Conservation (phyloP, 2,888 invertebrate genomes). For the Dioctria linearis region DNA sequence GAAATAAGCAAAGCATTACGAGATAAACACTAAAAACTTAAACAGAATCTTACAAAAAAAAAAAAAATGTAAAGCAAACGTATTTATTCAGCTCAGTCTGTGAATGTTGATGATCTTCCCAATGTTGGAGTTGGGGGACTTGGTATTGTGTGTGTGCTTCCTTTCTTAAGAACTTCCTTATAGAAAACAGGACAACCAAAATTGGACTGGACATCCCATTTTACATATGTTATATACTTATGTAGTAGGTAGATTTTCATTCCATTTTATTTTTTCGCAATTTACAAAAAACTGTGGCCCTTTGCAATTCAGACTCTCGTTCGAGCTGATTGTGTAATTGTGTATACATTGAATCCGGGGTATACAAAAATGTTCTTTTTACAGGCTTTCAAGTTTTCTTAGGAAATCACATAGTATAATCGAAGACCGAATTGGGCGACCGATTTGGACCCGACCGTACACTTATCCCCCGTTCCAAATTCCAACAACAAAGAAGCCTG, state of each 20-base stretch:
- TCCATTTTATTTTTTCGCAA: conserved; percentile 3
- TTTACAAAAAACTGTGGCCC: conserved; percentile 34
- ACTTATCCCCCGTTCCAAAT: too few species aligned
- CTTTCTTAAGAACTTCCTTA: conserved; percentile 5
- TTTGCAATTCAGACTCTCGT: conserved; percentile 35
- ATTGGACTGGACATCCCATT: conserved; percentile 5
- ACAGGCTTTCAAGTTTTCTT: conserved; percentile 36
- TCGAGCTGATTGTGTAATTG: conserved; percentile 29
- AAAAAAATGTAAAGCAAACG: conserved; percentile 24
- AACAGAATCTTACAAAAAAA: conserved; percentile 15
- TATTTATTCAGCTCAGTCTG: conserved; percentile 28
- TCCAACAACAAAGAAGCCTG: not conserved
- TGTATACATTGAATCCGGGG: conserved; percentile 21
- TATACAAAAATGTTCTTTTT: conserved; percentile 30
- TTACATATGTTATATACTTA: not conserved
- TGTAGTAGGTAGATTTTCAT: too few species aligned
- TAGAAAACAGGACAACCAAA: conserved; percentile 2
- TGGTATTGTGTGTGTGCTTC: not conserved
- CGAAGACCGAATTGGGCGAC: conserved; percentile 31
- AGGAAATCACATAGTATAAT: conserved; percentile 37
- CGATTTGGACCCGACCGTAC: not conserved
- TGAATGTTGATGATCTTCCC: not conserved
- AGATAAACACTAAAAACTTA: conserved; percentile 20
- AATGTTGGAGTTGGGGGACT: not conserved
- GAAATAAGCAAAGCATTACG: conserved; percentile 27